Conservation (phyloP, 2,888 invertebrate species). For the Gibbula magus region DNA sequence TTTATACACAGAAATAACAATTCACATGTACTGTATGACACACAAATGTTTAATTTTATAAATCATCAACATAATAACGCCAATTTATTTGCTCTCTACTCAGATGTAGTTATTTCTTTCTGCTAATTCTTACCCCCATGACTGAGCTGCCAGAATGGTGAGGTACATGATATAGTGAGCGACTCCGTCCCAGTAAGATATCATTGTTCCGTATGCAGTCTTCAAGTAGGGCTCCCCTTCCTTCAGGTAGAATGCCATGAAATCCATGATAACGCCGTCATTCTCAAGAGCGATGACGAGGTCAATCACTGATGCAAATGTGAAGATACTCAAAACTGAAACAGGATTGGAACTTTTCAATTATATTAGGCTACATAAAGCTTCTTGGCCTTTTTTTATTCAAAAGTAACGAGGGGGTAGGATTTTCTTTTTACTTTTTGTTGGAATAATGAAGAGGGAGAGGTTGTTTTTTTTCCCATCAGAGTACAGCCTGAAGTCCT, state of each 20-base stretch:
- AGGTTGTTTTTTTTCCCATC: neutral
- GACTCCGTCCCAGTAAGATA: constrained; percentile 73
- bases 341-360: neutral
- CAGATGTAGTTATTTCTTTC: no score
- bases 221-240: constrained; percentile 72
- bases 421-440: no score
- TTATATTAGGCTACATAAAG: no score
- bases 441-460: neutral
- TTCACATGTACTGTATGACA: no score
- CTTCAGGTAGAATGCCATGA: constrained; percentile 68
- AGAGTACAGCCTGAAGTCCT: no score
- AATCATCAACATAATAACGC: no score
- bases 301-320: constrained; percentile 60
- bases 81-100: no score
- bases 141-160: constrained; percentile 58
- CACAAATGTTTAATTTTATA: no score
- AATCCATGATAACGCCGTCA: constrained; percentile 63
- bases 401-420: neutral
- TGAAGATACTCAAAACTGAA: constrained; percentile 56
- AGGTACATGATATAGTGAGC: constrained; percentile 70
- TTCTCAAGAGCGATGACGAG: constrained; percentile 60
- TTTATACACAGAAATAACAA: no score
- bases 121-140: constrained; percentile 52
- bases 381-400: no score
- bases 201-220: constrained; percentile 70